Base-by-base conservation (phyloP, 2,888 invertebrate species). In the Marronus borbonicus region DNA sequence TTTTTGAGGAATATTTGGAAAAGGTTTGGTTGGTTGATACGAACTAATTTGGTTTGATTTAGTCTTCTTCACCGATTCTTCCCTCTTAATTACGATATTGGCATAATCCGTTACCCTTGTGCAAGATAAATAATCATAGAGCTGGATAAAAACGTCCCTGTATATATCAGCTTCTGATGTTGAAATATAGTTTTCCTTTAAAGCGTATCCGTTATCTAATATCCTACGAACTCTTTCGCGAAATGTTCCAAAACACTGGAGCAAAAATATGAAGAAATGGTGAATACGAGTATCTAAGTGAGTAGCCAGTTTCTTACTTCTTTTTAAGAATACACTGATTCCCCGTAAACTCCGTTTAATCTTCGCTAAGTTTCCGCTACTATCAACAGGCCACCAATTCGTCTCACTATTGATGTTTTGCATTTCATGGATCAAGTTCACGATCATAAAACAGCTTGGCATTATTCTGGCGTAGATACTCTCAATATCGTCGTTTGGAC, bases 361-460 rank as follows among this genome's bases (percentile, higher is more conserved):
- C 39, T 72, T 72, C 39, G 20, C 10, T 36, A 72, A 12, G 39
- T 72, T 72, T 4, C 72, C 72, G 3, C 14, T 39, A 3, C 58
- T 58, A 20, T 72, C 72, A 2, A 72, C 60, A 10, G 72, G 72
- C 72, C 72, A 72, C 58, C 72, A 39, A 39, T 58, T 60, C 20
- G 39, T 3, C 31, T 31, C 31, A 20, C 58, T 55, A 20, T 72
- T 58, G 58, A 60, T 39, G 24, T 72, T 72, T 17, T 72, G 72
- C 58, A 72, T 72, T 58, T 72, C 72, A 10, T 72, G 58, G 24
- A 72, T 72, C 4, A 72, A 39, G 3, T 55, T 72, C 10, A 72
- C 2, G n/a, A 72, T 72, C 72, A 58, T 60, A 24, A 72, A 72
- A 20, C 72, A 72, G 28, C 72, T 72, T 20, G 72, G 72, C 72